phyloP scores from a whole-genome alignment of 2,797 vertebrate genomes.

The Takifugu ocellatus region DNA sequence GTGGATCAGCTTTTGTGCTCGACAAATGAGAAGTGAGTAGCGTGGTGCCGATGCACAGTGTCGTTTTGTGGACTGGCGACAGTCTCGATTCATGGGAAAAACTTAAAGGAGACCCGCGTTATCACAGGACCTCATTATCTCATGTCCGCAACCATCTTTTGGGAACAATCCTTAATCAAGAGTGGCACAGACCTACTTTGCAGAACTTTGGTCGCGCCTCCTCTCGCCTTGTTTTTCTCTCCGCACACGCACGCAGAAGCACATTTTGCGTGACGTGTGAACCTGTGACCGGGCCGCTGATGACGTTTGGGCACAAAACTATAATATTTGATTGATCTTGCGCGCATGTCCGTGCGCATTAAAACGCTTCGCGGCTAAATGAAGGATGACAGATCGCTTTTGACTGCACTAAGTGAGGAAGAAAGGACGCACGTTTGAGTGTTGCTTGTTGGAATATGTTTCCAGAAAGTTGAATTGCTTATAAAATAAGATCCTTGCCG shows the following conservation, averaged over 20 bases:
- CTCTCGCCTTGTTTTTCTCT: background rate
- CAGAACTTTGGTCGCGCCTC: constrained; percentile 55
- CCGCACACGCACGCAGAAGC: constrained; percentile 15
- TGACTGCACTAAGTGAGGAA: too few species aligned
- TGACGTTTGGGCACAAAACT: background rate
- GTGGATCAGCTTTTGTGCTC: constrained; percentile 91
- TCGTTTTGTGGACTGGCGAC: constrained; percentile 86
- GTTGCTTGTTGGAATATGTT: background rate
- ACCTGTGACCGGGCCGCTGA: constrained; percentile 22
- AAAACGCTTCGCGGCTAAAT: too few species aligned
- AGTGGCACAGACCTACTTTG: constrained; percentile 75
- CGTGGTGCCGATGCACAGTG: constrained; percentile 86
- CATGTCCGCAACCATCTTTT: constrained; percentile 83
- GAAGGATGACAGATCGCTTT: too few species aligned
- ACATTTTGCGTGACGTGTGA: constrained; percentile 41
- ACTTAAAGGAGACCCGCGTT: constrained; percentile 79
- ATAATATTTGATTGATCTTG: background rate
- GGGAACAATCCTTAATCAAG: constrained; percentile 78
- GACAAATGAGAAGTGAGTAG: constrained; percentile 93
- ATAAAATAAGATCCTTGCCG: background rate
- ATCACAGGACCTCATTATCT: constrained; percentile 87
- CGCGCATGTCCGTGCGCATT: too few species aligned
- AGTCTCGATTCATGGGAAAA: constrained; percentile 85
- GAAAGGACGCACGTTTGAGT: too few species aligned
- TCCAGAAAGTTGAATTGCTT: background rate